Percentiles rank a stretch among this genome's conserved stretches.
Conservation (phyloP, 2,797 vertebrate species). For the Sus cebifrons region DNA sequence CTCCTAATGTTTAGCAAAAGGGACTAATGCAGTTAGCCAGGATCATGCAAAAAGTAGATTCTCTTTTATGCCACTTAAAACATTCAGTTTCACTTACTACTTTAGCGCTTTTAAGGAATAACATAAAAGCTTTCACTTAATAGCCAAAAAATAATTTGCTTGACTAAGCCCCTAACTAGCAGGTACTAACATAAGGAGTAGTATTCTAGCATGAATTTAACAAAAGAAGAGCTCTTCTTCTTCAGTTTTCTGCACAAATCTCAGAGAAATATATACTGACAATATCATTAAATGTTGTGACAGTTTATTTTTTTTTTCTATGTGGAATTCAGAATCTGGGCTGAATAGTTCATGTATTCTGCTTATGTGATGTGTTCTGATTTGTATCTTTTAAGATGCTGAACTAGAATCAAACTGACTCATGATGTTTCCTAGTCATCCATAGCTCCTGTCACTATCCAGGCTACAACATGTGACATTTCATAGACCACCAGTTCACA, state of each 20-base stretch:
- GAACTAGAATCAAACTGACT: slow-evolving; percentile 54
- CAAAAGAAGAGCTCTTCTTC: not conserved
- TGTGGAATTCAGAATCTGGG: slow-evolving; percentile 53
- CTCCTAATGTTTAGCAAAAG: not conserved
- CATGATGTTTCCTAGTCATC: slow-evolving; percentile 30
- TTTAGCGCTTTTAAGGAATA: not conserved
- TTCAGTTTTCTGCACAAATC: not conserved
- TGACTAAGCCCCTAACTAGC: not conserved
- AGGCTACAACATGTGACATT: slow-evolving; percentile 57
- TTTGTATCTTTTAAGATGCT: slow-evolving; percentile 62
- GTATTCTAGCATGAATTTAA: not conserved
- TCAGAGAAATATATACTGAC: slow-evolving; percentile 46
- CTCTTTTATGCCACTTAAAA: not conserved
- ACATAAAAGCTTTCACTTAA: not conserved
- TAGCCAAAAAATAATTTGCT: not conserved
- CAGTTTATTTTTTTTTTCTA: slow-evolving; percentile 27
- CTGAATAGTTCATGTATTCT: slow-evolving; percentile 27
- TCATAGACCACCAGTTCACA: slow-evolving; percentile 10
- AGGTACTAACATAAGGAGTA: not conserved
- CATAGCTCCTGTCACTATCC: slow-evolving; percentile 32
- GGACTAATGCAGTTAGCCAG: not conserved
- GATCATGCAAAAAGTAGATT: not conserved
- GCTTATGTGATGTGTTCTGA: slow-evolving; percentile 64
- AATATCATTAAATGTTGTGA: slow-evolving; percentile 52
- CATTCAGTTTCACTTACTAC: not conserved